A percentile compares a stretch with the other conserved stretches of the same genome.
phyloP scores from a whole-genome alignment of 2,797 vertebrate species.

The Cossypha heuglini region DNA sequence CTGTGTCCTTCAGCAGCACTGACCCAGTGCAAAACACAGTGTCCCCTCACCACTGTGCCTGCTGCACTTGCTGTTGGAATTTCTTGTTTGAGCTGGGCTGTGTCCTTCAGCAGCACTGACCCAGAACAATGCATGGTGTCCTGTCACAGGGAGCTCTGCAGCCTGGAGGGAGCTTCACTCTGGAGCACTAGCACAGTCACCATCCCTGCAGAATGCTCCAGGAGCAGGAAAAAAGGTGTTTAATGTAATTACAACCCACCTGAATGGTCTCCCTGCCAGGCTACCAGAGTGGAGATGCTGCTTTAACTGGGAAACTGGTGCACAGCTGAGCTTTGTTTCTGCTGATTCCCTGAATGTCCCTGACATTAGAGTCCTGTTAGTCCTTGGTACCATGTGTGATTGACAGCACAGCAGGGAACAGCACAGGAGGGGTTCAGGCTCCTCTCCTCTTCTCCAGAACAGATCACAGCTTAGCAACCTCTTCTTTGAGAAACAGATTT shows the following conservation, averaged over 20 bases:
- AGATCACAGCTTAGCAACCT: not conserved
- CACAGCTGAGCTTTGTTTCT: not conserved
- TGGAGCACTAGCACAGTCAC: not conserved
- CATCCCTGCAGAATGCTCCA: not conserved
- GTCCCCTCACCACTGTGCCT: not conserved
- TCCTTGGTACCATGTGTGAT: accelerated
- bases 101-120: not conserved
- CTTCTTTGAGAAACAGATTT: not conserved
- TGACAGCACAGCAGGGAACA: not conserved
- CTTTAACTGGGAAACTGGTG: not conserved
- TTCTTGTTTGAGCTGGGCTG: not conserved
- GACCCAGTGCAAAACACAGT: not conserved
- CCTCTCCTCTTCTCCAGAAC: not conserved
- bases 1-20: not conserved
- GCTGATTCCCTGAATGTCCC: not conserved
- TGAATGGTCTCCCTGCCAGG: not conserved
- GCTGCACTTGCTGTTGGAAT: not conserved
- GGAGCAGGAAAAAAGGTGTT: not conserved
- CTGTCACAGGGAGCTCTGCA: not conserved
- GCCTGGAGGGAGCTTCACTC: not conserved
- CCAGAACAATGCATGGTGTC: not conserved
- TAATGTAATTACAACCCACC: accelerated
- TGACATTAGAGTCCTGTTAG: not conserved
- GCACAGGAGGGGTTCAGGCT: not conserved
- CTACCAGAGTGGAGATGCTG: not conserved